Conservation (phyloP, 2,797 vertebrate genomes). For the Perodicticus potto region DNA sequence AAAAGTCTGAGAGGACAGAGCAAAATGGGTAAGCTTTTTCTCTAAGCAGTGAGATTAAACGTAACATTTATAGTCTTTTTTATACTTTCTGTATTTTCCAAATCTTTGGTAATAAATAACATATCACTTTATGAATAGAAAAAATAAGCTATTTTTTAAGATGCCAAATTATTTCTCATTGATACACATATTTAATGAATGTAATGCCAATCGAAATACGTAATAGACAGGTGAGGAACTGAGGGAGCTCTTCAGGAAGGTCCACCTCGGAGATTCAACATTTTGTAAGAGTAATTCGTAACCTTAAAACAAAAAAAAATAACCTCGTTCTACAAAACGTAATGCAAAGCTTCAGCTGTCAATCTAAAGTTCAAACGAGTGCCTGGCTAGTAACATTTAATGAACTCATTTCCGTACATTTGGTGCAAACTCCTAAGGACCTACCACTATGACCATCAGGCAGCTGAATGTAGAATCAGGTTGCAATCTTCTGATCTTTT, state of each 20-base stretch:
- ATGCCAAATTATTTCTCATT: conserved; percentile 41
- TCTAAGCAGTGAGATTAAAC: not conserved
- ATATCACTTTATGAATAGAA: not conserved
- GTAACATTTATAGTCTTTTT: not conserved
- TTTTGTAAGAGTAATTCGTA: not conserved
- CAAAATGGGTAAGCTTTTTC: conserved; percentile 28
- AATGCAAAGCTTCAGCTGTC: conserved; percentile 25
- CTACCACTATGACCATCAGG: not conserved
- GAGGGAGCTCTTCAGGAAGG: not conserved
- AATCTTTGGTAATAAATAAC: conserved; percentile 18
- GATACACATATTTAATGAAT: not conserved
- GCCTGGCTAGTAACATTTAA: not conserved
- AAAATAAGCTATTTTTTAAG: conserved; percentile 28
- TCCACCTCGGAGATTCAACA: not conserved
- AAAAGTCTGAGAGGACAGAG: not conserved
- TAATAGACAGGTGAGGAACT: not conserved
- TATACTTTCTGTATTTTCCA: not conserved
- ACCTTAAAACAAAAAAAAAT: not conserved
- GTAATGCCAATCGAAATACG: not conserved
- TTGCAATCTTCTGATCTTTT: not conserved
- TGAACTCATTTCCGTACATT: not conserved
- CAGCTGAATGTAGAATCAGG: not conserved
- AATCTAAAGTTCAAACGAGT: not conserved
- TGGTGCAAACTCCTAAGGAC: not conserved
- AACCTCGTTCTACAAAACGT: not conserved